Evolutionary conservation across 2,888 invertebrate genomes (phyloP), one percentile per base, ranked within the genome.

Genomic region (Siphonodentalium dalli): DNA sequence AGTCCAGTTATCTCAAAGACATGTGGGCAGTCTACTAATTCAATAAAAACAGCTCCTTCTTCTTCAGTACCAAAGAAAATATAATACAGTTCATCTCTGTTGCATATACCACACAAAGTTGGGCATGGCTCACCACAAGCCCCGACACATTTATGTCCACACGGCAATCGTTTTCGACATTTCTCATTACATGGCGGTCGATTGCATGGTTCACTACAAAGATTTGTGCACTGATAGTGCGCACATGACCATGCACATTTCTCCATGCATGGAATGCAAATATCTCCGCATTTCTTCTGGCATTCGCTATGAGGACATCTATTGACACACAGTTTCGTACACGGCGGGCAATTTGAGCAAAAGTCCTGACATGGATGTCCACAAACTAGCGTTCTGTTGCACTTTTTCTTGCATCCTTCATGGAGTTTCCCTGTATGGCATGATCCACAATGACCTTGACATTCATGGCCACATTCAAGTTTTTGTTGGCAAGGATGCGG

Each of bases 71-170:
- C 85, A 62, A 85, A 82, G 29, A 85, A 77, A 15, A 83, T 61
- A 33, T 74, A 71, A 15, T 57, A 65, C 1, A 63, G 58, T 38
- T 60, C 68, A 7, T 76, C 69, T 21, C 69, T 49, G 46, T 85
- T 69, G 79, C 89, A 90, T n/a, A 75, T 41, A 27, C 84, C 78
- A 80, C 90, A 90, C 47, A 86, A 70, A 33, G 78, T 78, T 21
- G 88, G 88, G 75, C 89, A 89, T 11, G 83, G 88, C 77, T 90
- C 89, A 13, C 88, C 89, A 82, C 90, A 90, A 39, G 88, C 84
- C 11, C 89, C 89, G 73, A 87, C 84, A 79, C 89, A 74, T 7
- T 29, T 35, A 46, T 74, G 73, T 9, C 52, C 57, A 56, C 89
- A 90, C 31, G 65, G 43, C 3, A 81, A 68, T 6, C 28, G 53